These are phyloP conservation scores for Panthera uncia DNA, from an alignment of 2,113 vertebrate genomes.

Conservation along the genomic window DNA sequence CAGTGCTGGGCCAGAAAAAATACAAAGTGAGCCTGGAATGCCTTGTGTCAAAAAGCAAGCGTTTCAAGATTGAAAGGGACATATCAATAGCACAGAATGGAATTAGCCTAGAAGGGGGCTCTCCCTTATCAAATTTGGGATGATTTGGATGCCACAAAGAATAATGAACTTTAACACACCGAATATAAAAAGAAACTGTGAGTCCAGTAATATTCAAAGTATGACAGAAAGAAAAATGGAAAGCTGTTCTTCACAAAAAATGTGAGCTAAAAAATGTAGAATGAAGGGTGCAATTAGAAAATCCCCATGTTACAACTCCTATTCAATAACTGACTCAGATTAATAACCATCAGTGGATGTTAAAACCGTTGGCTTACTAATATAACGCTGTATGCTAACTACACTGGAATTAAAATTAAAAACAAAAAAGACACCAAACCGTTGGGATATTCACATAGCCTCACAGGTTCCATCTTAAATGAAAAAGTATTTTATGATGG, in stretches of 20 bases:
- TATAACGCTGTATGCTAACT: not conserved
- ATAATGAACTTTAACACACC: not conserved
- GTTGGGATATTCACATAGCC: not conserved
- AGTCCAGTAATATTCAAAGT: conserved; percentile 9
- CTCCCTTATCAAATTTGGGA: not conserved
- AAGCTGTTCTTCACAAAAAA: not conserved
- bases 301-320: not conserved
- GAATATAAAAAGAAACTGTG: not conserved
- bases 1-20: not conserved
- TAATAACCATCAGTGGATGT: not conserved
- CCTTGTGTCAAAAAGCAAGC: not conserved
- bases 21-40: not conserved
- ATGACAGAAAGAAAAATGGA: not conserved
- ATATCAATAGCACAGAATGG: not conserved
- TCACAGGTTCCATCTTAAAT: not conserved
- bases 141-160: not conserved
- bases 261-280: not conserved
- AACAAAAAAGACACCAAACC: not conserved
- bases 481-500: not conserved
- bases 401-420: not conserved
- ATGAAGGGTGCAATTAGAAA: not conserved
- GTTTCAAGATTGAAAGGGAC: not conserved
- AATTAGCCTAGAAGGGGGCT: not conserved
- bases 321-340: not conserved
- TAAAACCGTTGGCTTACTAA: not conserved